A percentile compares a stretch with the other conserved stretches of the same genome.
These are phyloP conservation scores for Rhimphoctona megacephalus DNA, from an alignment of 2,888 invertebrate species.

Conservation along the genomic window DNA sequence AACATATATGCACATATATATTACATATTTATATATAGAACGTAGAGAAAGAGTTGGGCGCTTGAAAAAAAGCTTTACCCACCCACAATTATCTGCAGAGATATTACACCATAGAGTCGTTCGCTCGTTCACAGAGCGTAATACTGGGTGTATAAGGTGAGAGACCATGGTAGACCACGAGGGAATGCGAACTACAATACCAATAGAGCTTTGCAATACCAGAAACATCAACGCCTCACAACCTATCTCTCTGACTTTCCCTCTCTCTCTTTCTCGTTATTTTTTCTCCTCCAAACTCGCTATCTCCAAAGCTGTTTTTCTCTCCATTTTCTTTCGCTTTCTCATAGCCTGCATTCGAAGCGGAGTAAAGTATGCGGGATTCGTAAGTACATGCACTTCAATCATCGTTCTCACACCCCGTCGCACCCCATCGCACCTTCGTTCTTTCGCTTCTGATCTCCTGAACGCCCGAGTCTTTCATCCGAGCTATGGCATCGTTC, in stretches of 20 bases:
- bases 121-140: constrained; percentile 33
- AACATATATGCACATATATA: not conserved
- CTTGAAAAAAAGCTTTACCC: constrained; percentile 44
- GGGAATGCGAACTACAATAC: constrained; percentile 61
- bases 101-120: constrained; percentile 48
- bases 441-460: constrained; percentile 80
- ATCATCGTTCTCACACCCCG: constrained; percentile 81
- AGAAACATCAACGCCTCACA: constrained; percentile 54
- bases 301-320: constrained; percentile 34
- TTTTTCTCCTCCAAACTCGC: constrained; percentile 18
- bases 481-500: constrained; percentile 70
- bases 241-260: constrained; percentile 28
- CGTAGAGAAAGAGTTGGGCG: constrained; percentile 11
- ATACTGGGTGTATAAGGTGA: constrained; percentile 31
- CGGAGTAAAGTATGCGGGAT: constrained; percentile 76
- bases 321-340: constrained; percentile 51
- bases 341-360: constrained; percentile 70
- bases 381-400: constrained; percentile 82
- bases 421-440: constrained; percentile 79
- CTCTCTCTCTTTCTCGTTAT: constrained; percentile 19
- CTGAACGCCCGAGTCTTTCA: constrained; percentile 75
- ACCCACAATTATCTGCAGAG: constrained; percentile 53
- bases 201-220: constrained; percentile 65
- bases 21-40: not conserved
- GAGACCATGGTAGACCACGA: constrained; percentile 38